These are phyloP conservation scores for Euwallacea similis DNA, from an alignment of 1,140 invertebrate species.

Conservation along the genomic window DNA sequence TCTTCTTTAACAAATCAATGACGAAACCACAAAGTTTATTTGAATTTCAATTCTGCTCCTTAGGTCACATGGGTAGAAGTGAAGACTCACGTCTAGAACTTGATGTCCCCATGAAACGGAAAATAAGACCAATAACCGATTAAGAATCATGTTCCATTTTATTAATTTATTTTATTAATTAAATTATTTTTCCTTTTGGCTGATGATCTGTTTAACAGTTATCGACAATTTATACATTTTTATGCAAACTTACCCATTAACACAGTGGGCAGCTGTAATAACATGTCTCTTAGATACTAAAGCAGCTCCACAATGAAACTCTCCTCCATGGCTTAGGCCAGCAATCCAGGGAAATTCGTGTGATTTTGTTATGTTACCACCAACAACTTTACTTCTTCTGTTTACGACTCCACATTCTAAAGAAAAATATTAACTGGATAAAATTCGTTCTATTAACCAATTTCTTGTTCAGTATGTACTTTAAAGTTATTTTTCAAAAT, in stretches of 20 bases:
- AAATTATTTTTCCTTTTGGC: too few species aligned
- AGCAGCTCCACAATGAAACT: slow-evolving; percentile 75
- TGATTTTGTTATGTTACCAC: slow-evolving; percentile 66
- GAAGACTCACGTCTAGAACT: too few species aligned
- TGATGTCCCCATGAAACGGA: too few species aligned
- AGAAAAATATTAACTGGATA: neutral
- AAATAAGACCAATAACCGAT: too few species aligned
- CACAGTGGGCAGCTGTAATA: slow-evolving; percentile 65
- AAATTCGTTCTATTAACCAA: neutral
- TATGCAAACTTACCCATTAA: slow-evolving; percentile 59
- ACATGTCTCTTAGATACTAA: slow-evolving; percentile 64
- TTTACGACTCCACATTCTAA: slow-evolving; percentile 70
- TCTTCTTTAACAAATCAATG: too few species aligned
- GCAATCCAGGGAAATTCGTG: slow-evolving; percentile 79
- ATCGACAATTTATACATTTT: neutral
- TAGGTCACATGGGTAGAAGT: too few species aligned
- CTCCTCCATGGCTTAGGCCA: slow-evolving; percentile 64
- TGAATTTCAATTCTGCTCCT: too few species aligned
- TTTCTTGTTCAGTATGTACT: neutral
- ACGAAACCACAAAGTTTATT: too few species aligned
- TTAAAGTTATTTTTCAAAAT: neutral
- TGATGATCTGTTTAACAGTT: too few species aligned
- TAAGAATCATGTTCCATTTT: too few species aligned
- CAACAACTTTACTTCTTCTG: slow-evolving; percentile 69
- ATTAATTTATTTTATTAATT: too few species aligned